Percentiles rank a stretch among this genome's conserved stretches.
These are phyloP conservation scores for Beris chalybata DNA, from an alignment of 2,888 invertebrate genomes.

Conservation along the genomic window DNA sequence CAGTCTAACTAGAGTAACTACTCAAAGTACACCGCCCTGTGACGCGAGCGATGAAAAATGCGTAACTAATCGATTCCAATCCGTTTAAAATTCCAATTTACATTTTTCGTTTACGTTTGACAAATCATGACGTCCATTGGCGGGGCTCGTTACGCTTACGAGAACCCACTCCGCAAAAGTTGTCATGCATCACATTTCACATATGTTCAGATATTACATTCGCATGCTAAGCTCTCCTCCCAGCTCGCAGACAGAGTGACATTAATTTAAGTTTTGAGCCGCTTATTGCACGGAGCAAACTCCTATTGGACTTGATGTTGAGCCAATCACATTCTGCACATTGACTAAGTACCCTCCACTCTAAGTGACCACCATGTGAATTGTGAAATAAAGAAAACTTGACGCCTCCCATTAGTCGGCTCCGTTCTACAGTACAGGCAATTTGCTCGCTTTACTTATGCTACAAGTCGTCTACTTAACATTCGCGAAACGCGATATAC, in stretches of 20 bases:
- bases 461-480: too few species aligned
- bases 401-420: constrained; percentile 13
- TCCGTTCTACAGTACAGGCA: background rate
- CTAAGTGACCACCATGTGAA: constrained; percentile 9
- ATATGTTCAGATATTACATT: too few species aligned
- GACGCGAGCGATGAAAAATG: too few species aligned
- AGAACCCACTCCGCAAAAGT: too few species aligned
- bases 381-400: background rate
- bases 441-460: too few species aligned
- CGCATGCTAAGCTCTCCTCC: constrained; percentile 9
- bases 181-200: too few species aligned
- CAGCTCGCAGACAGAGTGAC: constrained; percentile 17
- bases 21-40: too few species aligned
- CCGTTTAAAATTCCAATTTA: constrained; percentile 14
- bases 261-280: constrained; percentile 26
- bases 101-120: constrained; percentile 22
- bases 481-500: too few species aligned
- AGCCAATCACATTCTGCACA: constrained; percentile 23
- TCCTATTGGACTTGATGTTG: constrained; percentile 24
- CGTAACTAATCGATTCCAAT: background rate
- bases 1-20: too few species aligned
- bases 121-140: constrained; percentile 18
- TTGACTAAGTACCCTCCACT: constrained; percentile 20
- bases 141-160: too few species aligned
- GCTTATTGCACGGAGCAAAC: constrained; percentile 20